Evolutionary conservation across 2,888 invertebrate species (phyloP), one percentile per base, ranked within the genome.

Genomic region (Caenorhabditis doughertyi): DNA sequence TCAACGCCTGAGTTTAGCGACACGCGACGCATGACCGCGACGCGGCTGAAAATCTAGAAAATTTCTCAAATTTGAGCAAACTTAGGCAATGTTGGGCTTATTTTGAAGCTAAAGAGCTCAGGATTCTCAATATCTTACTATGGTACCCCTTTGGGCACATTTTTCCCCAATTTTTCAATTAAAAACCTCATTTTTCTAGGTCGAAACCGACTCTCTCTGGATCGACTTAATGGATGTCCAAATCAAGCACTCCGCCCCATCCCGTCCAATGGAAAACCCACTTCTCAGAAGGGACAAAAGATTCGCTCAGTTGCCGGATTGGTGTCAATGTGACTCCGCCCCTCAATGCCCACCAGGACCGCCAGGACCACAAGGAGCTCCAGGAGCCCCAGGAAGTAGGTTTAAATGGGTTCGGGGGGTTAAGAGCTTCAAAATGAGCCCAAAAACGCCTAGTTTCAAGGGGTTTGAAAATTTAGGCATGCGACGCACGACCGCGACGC

Each of bases 301-400:
- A 21, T 87, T 87, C 80, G 73, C 85, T 9, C 67, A 65, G 13
- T 76, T 87, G 35, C 87, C 87, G 4, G 87, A 87, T n/a, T 85
- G 73, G 71, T 87, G 87, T 44, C 87, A 87, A 53, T 87, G 87
- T 51, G 84, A 87, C 65, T 62, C 83, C 0, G 84, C 83, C 27
- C 87, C 87, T 32, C 87, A 87, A 64, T 87, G 87, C 35, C 87
- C 87, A 13, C 84, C 85, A 32, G 87, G 87, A 35, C 84, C 86
- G 9, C 86, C 86, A 27, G 86, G 86, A 29, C 86, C 86, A 11
- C 86, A 84, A 62, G 86, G 86, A 83, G 60, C 83, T 13, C 80
- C 87, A 44, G 87, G 87, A 83, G 77, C 83, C 16, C 83, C 84
- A 5, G 87, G 87, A 85, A 68, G 86, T 86, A 23, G 55, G 71